Percentiles rank a stretch among this genome's conserved stretches.
These are phyloP conservation scores for Siphlonurus alternatus DNA, from an alignment of 2,888 invertebrate genomes.

Conservation along the genomic window DNA sequence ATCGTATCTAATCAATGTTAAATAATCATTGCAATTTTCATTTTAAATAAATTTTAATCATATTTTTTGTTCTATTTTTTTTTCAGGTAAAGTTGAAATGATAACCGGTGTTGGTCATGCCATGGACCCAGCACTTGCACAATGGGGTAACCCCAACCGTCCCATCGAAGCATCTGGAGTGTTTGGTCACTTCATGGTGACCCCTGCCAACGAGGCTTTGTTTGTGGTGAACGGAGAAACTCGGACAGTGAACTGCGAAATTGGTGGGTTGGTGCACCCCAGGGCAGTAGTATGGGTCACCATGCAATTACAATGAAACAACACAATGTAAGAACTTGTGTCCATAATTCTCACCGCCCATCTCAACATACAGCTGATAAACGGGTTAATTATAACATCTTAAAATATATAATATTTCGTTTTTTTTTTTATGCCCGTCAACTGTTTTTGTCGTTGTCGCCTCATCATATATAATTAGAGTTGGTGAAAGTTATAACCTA, in stretches of 20 bases:
- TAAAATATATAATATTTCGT: neutral
- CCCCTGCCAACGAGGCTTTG: constrained; percentile 48
- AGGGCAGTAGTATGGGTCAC: constrained; percentile 47
- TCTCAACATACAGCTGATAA: neutral
- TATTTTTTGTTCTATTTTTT: no score
- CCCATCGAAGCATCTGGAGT: constrained; percentile 49
- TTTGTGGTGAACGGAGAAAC: constrained; percentile 54
- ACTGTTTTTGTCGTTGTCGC: no score
- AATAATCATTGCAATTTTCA: constrained; percentile 10
- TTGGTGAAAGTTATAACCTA: neutral
- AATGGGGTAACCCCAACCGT: constrained; percentile 47
- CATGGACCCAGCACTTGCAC: constrained; percentile 33
- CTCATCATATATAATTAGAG: no score
- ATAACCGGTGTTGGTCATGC: constrained; percentile 53
- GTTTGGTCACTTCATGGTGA: constrained; percentile 55
- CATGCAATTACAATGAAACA: constrained; percentile 34
- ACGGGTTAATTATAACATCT: neutral
- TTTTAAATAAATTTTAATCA: neutral
- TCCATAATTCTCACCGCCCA: neutral
- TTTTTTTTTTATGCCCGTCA: no score
- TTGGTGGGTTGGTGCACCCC: constrained; percentile 47
- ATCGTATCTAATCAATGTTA: constrained; percentile 4
- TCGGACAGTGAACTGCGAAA: constrained; percentile 56
- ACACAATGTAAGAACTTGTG: neutral
- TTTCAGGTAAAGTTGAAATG: constrained; percentile 54